Conservation (phyloP, 2,797 vertebrate species). For the Mareca strepera region DNA sequence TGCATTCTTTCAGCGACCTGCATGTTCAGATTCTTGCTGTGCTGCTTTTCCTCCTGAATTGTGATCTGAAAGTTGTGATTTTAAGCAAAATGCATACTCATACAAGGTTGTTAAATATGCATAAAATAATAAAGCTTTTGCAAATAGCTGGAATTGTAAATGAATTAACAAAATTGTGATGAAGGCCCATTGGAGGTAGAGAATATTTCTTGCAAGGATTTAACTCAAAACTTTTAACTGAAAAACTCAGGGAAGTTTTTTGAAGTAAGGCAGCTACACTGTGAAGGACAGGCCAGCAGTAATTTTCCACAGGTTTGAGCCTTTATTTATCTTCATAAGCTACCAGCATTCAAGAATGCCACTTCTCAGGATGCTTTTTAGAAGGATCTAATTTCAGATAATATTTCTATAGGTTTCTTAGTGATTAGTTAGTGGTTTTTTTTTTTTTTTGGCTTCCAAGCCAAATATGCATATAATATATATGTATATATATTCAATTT, state of each 20-base stretch:
- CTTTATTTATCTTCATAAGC: neutral
- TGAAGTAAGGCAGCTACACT: neutral
- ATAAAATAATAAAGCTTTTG: neutral
- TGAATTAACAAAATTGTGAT: neutral
- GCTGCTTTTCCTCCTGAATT: neutral
- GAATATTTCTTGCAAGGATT: neutral
- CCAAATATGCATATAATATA: neutral
- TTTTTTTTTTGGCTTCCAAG: neutral
- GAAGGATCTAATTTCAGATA: neutral
- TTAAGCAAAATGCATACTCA: neutral
- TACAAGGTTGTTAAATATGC: neutral
- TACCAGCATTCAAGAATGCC: neutral
- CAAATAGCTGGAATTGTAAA: neutral
- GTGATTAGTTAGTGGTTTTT: neutral
- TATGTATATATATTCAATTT: neutral
- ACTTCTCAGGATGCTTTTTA: neutral
- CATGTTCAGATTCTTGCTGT: neutral
- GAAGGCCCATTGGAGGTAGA: neutral
- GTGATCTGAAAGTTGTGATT: neutral
- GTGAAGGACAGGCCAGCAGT: fast-evolving
- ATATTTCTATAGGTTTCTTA: neutral
- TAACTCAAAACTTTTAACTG: neutral
- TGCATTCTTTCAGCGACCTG: neutral
- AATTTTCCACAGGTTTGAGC: neutral
- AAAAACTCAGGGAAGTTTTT: neutral